A percentile compares a stretch with the other conserved stretches of the same genome.
Evolutionary conservation across 2,888 invertebrate species (phyloP).

Genomic region (Mythimna lalbum): DNA sequence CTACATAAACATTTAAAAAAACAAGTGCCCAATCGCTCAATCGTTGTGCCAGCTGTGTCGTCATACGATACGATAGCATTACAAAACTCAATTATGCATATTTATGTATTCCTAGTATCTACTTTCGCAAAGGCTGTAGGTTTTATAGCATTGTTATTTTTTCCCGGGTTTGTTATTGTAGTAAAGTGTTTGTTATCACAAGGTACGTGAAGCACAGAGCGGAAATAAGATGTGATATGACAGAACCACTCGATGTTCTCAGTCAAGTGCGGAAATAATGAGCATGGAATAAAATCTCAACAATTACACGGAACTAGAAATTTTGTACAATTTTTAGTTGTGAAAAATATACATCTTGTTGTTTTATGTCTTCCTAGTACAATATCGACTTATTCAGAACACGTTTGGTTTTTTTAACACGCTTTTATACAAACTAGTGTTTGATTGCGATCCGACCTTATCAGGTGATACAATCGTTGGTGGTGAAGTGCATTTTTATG

Average conservation of each 20-base stretch:
- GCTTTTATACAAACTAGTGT: too few relatives aligned
- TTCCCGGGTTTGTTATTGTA: slow-evolving; percentile 18
- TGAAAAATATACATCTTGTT: slow-evolving; percentile 5
- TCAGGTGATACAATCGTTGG: too few relatives aligned
- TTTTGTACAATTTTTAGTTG: neutral
- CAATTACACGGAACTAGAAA: slow-evolving; percentile 19
- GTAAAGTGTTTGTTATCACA: slow-evolving; percentile 33
- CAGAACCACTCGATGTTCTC: slow-evolving; percentile 42
- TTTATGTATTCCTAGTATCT: neutral
- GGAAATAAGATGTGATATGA: slow-evolving; percentile 45
- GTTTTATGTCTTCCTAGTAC: slow-evolving; percentile 23
- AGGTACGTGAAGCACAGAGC: slow-evolving; percentile 29
- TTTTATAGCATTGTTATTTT: slow-evolving; percentile 21
- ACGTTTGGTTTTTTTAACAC: neutral
- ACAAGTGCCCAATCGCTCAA: too few relatives aligned
- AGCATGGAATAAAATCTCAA: slow-evolving; percentile 21
- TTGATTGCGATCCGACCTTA: too few relatives aligned
- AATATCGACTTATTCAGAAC: neutral
- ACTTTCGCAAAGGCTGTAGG: neutral
- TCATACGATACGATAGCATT: too few relatives aligned
- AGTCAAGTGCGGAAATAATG: slow-evolving; percentile 45
- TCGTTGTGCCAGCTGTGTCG: too few relatives aligned
- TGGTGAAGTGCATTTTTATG: too few relatives aligned
- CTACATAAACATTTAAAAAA: too few relatives aligned
- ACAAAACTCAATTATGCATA: too few relatives aligned